Evolutionary conservation across 92 coral and sea anemone species (phyloP).

Genomic region (Bergia puertoricense): DNA sequence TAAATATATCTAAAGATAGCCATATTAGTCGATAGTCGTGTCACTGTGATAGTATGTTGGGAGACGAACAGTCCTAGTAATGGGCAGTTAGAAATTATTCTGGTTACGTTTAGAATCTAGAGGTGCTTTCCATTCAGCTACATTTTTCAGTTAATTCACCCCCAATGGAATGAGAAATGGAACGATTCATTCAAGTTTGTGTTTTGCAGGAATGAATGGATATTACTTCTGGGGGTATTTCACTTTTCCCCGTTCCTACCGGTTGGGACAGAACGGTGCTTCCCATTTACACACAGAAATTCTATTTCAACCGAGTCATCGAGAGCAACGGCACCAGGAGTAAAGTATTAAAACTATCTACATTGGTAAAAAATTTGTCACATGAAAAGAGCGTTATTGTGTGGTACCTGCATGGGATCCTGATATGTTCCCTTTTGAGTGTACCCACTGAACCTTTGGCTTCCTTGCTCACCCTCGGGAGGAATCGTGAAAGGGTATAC

Average conservation of each 20-base stretch:
- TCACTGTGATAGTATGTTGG: too few species aligned
- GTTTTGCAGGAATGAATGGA: background rate
- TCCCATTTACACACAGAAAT: background rate
- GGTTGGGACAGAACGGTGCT: background rate
- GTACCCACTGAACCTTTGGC: conserved; percentile 62
- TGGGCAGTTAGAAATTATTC: too few species aligned
- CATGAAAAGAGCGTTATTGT: background rate
- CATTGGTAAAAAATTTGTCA: background rate
- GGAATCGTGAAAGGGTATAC: conserved; percentile 82
- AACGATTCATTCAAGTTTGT: too few species aligned
- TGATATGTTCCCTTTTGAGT: conserved; percentile 27
- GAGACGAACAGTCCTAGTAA: too few species aligned
- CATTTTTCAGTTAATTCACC: too few species aligned
- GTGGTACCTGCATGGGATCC: conserved; percentile 17
- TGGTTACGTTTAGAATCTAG: too few species aligned
- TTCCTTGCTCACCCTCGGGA: conserved; percentile 74
- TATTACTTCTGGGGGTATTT: too few species aligned
- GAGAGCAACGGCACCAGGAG: background rate
- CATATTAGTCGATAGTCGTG: too few species aligned
- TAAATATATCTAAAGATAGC: too few species aligned
- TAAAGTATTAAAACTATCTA: background rate
- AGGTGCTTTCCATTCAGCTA: too few species aligned
- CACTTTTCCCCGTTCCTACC: background rate
- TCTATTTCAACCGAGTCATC: background rate
- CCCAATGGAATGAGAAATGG: too few species aligned